Conservation (phyloP, 2,888 invertebrate genomes). For the Acronicta psi region DNA sequence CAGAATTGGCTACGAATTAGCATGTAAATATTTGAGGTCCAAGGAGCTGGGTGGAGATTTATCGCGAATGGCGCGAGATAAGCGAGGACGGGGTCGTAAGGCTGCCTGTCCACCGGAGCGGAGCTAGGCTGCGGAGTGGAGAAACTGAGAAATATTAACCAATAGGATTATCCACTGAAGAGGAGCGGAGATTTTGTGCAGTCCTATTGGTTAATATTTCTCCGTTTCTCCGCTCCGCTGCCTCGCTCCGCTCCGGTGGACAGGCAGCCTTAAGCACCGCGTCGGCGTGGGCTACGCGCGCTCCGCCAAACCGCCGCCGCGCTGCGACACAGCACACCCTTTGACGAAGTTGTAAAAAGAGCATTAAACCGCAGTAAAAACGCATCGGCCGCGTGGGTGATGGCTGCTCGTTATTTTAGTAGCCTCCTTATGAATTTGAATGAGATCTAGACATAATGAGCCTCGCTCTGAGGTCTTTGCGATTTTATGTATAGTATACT, state of each 20-base stretch:
- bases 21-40: constrained; percentile 89
- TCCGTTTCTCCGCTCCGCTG: too few species aligned
- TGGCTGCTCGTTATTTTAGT: constrained; percentile 82
- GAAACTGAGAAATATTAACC: too few species aligned
- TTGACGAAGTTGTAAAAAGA: constrained; percentile 88
- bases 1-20: constrained; percentile 87
- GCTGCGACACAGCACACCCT: constrained; percentile 78
- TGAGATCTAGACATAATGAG: constrained; percentile 79
- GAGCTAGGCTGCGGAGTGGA: too few species aligned
- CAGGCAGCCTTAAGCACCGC: too few species aligned
- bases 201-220: too few species aligned
- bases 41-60: constrained; percentile 85
- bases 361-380: constrained; percentile 89
- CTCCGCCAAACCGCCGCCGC: constrained; percentile 45
- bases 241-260: too few species aligned
- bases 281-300: constrained; percentile 64
- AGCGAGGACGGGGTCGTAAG: constrained; percentile 85
- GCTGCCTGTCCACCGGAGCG: too few species aligned
- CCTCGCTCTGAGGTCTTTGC: constrained; percentile 64
- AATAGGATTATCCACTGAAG: too few species aligned
- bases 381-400: constrained; percentile 80
- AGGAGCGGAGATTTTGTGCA: too few species aligned
- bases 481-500: constrained; percentile 67
- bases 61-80: constrained; percentile 84
- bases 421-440: constrained; percentile 87